Base-by-base conservation (phyloP, 1,140 invertebrate genomes). In the Zeugodacus cucurbitae region DNA sequence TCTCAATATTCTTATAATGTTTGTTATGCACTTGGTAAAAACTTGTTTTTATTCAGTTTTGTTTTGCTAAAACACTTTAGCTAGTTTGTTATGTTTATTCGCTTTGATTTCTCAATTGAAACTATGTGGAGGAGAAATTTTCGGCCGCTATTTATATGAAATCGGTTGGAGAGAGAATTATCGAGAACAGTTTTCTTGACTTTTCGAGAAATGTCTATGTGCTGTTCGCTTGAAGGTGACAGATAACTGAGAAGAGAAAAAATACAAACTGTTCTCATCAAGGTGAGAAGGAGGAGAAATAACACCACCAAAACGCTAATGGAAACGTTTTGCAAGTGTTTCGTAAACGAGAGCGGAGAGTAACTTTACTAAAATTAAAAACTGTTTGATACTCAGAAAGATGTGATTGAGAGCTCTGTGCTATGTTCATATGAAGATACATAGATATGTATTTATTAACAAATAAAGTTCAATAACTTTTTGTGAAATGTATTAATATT, bases 71-170 rank as follows among this genome's bases (percentile, higher is more conserved):
- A 48, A 44, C 0, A 22, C 14, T 26, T 67, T 67, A 58, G n/a
- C 87, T 34, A 32, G 5, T 87, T 41, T 17, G 48, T 54, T n/a
- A 8, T 17, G 26, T 34, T 17, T 48, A 48, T 44, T 87, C 87
- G 20, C 58, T 87, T 64, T 87, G 87, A 48, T 14, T 87, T 87
- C 26, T 44, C 17, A 48, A 70, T 44, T 70, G 8, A 20, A 59
- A 48, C 87, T 87, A 54, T 70, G 62, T 37, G n/a, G 62, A 48
- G 44, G 62, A 87, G 62, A 64, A 34, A 87, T 48, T 44, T 70
- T 17, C 20, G 8, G 34, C 62, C 29, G 11, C 62, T 48, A 59
- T 87, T 87, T 87, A 87, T 87, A 87, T 34, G n/a, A 70, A 67
- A 22, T 48, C 37, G 3, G 26, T 4, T 17, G 2, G 37, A 44